Conservation (phyloP, 2,888 invertebrate genomes). For the Asteroscopus sphinx region DNA sequence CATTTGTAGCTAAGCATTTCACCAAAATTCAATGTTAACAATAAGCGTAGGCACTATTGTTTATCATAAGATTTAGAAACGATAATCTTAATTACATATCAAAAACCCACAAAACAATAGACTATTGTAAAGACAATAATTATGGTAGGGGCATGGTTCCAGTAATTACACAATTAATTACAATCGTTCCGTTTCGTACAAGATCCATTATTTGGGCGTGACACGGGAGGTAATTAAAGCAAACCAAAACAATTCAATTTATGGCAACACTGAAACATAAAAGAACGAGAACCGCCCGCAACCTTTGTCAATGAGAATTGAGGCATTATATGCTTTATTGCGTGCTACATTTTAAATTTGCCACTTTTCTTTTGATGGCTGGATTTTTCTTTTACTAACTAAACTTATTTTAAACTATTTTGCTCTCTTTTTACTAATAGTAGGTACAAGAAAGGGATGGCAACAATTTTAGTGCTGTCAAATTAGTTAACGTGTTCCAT, state of each 20-base stretch:
- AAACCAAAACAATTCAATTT: constrained; percentile 72
- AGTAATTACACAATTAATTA: constrained; percentile 71
- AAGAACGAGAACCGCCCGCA: constrained; percentile 64
- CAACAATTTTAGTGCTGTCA: no score
- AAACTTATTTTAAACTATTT: no score
- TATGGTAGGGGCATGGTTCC: constrained; percentile 32
- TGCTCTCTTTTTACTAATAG: no score
- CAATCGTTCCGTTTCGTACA: constrained; percentile 53
- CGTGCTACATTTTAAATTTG: constrained; percentile 55
- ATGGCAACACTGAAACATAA: constrained; percentile 73
- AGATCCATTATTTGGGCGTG: constrained; percentile 65
- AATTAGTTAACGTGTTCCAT: no score
- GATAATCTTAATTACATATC: constrained; percentile 15
- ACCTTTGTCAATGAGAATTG: constrained; percentile 67
- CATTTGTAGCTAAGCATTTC: no score
- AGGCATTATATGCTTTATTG: no score
- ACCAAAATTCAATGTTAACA: no score
- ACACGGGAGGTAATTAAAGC: constrained; percentile 73
- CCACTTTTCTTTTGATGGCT: no score
- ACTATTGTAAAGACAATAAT: constrained; percentile 26
- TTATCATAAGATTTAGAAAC: background rate
- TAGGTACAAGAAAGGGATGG: no score
- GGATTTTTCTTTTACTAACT: no score
- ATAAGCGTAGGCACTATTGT: background rate
- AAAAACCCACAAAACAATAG: constrained; percentile 30